A percentile compares a stretch with the other conserved stretches of the same genome.
These are phyloP conservation scores for Epinotia demarniana DNA, from an alignment of 2,888 invertebrate genomes.

Conservation along the genomic window DNA sequence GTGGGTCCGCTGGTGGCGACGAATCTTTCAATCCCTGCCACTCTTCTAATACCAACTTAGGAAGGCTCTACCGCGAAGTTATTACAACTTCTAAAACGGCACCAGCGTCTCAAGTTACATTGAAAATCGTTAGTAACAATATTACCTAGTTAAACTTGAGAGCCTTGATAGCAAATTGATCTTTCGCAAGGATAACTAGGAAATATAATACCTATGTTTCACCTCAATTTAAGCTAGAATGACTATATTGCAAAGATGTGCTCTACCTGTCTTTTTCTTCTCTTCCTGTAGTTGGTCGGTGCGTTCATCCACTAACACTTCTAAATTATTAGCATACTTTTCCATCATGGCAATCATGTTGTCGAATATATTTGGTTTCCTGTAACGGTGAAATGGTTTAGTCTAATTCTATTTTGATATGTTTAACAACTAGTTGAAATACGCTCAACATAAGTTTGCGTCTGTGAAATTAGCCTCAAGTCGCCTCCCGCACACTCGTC, in stretches of 20 bases:
- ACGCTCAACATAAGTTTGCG: no score
- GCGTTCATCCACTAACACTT: constrained; percentile 96
- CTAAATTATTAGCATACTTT: constrained; percentile 97
- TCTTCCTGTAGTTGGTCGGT: constrained; percentile 97
- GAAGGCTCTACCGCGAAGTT: no score
- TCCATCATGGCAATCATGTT: constrained; percentile 99
- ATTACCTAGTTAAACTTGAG: no score
- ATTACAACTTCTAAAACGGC: no score
- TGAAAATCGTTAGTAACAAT: no score
- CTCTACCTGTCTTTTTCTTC: constrained; percentile 95
- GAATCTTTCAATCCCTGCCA: no score
- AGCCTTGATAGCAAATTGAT: no score
- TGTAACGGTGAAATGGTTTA: constrained; percentile 61
- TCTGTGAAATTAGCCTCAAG: no score
- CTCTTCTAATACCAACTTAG: no score
- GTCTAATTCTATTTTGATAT: neutral
- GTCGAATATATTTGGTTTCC: constrained; percentile 98
- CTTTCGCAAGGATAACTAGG: neutral
- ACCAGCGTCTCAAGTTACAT: no score
- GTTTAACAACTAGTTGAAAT: neutral
- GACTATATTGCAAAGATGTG: neutral
- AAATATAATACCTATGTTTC: neutral
- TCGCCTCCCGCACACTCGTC: no score
- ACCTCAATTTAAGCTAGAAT: neutral
- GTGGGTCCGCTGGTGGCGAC: no score